Conservation (phyloP, 2,797 vertebrate species). For the Sternotherus odoratus region DNA sequence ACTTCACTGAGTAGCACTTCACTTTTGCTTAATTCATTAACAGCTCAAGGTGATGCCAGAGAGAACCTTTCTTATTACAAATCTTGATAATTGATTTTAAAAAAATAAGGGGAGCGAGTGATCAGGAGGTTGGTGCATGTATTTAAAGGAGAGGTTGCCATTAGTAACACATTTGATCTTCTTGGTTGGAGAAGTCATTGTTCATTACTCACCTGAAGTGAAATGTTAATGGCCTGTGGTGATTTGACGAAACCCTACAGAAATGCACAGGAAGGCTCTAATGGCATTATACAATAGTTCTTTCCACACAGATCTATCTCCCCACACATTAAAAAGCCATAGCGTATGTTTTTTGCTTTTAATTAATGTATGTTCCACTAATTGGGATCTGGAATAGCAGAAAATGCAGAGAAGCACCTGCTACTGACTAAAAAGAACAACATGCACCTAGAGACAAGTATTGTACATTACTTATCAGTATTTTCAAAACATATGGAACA, state of each 20-base stretch:
- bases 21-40: conserved; percentile 59
- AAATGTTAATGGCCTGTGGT: conserved; percentile 64
- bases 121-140: neutral
- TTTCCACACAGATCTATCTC: neutral
- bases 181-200: conserved; percentile 24
- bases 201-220: conserved; percentile 59
- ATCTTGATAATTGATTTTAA: conserved; percentile 52
- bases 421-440: neutral
- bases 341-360: neutral
- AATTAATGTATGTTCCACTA: neutral
- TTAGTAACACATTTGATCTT: conserved; percentile 42
- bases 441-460: neutral
- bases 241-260: conserved; percentile 36
- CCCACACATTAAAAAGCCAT: neutral
- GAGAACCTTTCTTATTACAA: conserved; percentile 41
- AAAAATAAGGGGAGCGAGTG: neutral
- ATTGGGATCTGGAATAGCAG: neutral
- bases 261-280: conserved; percentile 43
- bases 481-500: neutral
- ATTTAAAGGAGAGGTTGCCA: conserved; percentile 50
- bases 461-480: neutral
- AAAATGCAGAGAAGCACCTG: neutral
- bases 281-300: neutral
- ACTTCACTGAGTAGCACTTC: conserved; percentile 12
- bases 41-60: conserved; percentile 56